These are phyloP conservation scores for Apotomis capreana DNA, from an alignment of 2,888 invertebrate genomes.

Conservation along the genomic window DNA sequence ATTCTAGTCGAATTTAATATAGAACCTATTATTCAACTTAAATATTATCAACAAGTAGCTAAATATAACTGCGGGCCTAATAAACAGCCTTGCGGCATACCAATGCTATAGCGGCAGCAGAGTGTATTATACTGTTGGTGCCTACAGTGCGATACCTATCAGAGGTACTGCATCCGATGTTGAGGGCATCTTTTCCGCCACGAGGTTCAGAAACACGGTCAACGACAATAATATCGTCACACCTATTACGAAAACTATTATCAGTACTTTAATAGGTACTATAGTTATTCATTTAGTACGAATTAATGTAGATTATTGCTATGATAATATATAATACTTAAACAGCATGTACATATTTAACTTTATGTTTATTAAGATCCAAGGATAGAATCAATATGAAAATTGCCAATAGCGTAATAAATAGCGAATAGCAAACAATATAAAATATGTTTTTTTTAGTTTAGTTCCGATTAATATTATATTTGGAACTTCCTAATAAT, in stretches of 20 bases:
- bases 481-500: too few species aligned
- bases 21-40: background rate
- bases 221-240: conserved; percentile 98
- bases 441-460: too few species aligned
- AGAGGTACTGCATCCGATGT: conserved; percentile 92
- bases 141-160: conserved; percentile 85
- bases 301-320: background rate
- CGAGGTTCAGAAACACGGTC: conserved; percentile 98
- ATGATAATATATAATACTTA: background rate
- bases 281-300: background rate
- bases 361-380: too few species aligned
- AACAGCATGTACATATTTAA: too few species aligned
- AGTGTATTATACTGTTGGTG: conserved; percentile 50
- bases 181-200: conserved; percentile 97
- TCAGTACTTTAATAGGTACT: background rate
- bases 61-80: background rate
- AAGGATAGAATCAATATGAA: too few species aligned
- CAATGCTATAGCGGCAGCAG: conserved; percentile 49
- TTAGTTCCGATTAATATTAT: too few species aligned
- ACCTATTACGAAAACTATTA: conserved; percentile 83
- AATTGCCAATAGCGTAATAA: too few species aligned
- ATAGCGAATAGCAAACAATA: too few species aligned
- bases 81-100: conserved; percentile 44
- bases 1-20: too few species aligned
- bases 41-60: background rate